Conservation (phyloP, 2,113 vertebrate genomes). For the Arizona elegans region DNA sequence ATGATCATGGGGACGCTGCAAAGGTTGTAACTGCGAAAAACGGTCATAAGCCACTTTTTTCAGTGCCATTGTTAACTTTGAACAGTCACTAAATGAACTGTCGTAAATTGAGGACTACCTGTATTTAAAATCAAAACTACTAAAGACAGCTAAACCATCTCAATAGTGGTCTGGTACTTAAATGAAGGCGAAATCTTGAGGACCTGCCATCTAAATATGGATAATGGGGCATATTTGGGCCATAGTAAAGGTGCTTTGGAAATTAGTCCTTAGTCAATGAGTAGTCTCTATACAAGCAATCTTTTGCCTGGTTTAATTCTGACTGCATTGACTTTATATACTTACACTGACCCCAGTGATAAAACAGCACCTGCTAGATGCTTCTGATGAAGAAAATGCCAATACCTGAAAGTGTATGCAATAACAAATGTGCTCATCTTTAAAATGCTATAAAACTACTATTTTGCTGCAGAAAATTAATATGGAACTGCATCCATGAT, state of each 20-base stretch:
- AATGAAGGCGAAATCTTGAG: not conserved
- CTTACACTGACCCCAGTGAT: not conserved
- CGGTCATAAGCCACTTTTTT: too few species aligned
- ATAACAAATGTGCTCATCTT: not conserved
- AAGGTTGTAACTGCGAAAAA: too few species aligned
- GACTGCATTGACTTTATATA: not conserved
- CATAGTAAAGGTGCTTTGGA: not conserved
- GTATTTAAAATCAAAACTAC: not conserved
- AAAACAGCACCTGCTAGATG: not conserved
- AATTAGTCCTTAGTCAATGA: not conserved
- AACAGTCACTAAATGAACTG: too few species aligned
- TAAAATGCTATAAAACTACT: not conserved
- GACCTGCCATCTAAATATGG: not conserved
- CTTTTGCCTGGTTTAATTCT: not conserved
- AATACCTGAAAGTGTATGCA: not conserved
- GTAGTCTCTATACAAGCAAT: not conserved
- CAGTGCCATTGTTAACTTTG: too few species aligned
- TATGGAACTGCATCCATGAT: not conserved
- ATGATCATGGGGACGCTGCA: too few species aligned
- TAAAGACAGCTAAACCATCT: not conserved
- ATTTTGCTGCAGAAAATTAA: not conserved
- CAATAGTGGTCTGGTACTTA: not conserved
- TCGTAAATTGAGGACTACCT: too few species aligned
- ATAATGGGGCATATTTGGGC: not conserved
- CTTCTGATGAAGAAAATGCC: not conserved